phyloP scores from a whole-genome alignment of 2,113 vertebrate species.

The Gymnorhina tibicen region DNA sequence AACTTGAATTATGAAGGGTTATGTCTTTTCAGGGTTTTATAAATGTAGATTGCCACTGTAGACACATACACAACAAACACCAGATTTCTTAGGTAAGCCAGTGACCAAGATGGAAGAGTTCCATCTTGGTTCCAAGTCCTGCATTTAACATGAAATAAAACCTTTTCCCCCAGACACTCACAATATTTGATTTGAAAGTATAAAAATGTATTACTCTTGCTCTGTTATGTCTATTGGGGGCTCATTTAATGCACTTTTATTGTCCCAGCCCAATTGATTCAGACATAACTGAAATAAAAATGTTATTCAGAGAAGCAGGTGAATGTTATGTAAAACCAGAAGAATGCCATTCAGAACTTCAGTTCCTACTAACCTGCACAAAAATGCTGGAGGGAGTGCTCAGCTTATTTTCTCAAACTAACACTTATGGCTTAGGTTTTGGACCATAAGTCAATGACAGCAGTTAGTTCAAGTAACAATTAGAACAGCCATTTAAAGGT shows the following conservation, averaged over 20 bases:
- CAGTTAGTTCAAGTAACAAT: neutral
- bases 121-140: neutral
- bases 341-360: neutral
- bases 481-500: neutral
- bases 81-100: neutral
- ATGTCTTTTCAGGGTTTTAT: neutral
- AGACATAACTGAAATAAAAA: neutral
- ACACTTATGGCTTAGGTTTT: neutral
- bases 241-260: neutral
- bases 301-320: neutral
- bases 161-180: neutral
- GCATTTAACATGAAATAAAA: neutral
- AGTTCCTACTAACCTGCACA: neutral
- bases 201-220: neutral
- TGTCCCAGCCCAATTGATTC: neutral
- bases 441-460: neutral
- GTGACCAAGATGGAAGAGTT: neutral
- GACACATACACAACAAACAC: neutral
- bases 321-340: neutral
- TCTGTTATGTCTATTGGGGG: neutral
- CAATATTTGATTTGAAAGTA: neutral
- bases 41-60: neutral
- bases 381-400: neutral
- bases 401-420: neutral
- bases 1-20: neutral